phyloP scores from a whole-genome alignment of 2,888 invertebrate species.

The Ectemnius cavifrons region DNA sequence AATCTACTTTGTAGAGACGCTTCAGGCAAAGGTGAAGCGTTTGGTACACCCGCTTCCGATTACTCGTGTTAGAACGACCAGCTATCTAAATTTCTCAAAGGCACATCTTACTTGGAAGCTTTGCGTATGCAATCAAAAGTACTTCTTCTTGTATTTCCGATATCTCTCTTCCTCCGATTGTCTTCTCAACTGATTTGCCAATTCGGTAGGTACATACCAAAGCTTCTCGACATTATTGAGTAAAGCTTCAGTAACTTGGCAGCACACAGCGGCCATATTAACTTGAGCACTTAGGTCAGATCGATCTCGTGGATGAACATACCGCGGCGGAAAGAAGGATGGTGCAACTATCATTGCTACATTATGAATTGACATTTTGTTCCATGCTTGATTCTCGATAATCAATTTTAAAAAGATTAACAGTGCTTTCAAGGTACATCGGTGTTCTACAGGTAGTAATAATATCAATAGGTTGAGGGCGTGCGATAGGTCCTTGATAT shows the following conservation, averaged over 20 bases:
- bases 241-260: conserved; percentile 90
- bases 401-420: conserved; percentile 88
- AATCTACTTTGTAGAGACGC: no score
- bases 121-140: conserved; percentile 49
- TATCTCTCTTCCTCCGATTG: conserved; percentile 78
- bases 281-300: conserved; percentile 86
- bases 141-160: conserved; percentile 75
- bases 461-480: conserved; percentile 87
- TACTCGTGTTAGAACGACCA: no score
- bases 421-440: conserved; percentile 89
- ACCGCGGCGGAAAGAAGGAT: conserved; percentile 92
- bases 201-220: conserved; percentile 88
- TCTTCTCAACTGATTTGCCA: conserved; percentile 83
- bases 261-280: conserved; percentile 92
- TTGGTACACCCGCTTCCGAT: no score
- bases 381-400: conserved; percentile 84
- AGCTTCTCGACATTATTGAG: conserved; percentile 88
- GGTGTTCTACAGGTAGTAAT: conserved; percentile 90
- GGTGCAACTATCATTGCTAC: conserved; percentile 97
- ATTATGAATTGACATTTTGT: conserved; percentile 95
- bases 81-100: no score
- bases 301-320: conserved; percentile 82
- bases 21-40: no score
- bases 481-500: conserved; percentile 75
- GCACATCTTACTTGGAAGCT: no score